phyloP scores from a whole-genome alignment of 2,797 vertebrate species.

The Danio albolineatus region DNA sequence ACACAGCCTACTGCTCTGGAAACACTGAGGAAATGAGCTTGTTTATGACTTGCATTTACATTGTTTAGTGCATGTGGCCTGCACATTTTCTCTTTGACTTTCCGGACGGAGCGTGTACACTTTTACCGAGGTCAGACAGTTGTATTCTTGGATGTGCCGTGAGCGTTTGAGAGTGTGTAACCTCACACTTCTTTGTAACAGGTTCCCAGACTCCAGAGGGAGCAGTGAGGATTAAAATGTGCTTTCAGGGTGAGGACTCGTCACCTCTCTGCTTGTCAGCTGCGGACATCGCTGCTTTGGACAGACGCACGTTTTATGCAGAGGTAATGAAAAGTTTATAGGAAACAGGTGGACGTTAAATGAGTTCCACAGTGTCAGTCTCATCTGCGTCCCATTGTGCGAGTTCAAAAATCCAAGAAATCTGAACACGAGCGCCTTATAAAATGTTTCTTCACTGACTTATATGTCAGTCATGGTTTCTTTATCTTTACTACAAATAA shows the following conservation, averaged over 20 bases:
- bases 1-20: slow-evolving; percentile 44
- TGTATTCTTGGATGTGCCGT: slow-evolving; percentile 10
- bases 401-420: slow-evolving; percentile 33
- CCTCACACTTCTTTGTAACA: slow-evolving; percentile 35
- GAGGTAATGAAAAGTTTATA: slow-evolving; percentile 58
- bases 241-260: slow-evolving; percentile 8
- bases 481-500: background rate
- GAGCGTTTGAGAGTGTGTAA: slow-evolving; percentile 23
- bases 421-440: slow-evolving; percentile 20
- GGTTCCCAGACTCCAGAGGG: slow-evolving; percentile 30
- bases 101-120: slow-evolving; percentile 13
- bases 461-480: background rate
- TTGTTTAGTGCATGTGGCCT: slow-evolving; percentile 56
- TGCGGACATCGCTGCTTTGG: slow-evolving; percentile 32
- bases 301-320: slow-evolving; percentile 44
- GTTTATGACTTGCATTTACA: slow-evolving; percentile 40
- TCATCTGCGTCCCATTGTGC: slow-evolving; percentile 33
- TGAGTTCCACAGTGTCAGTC: slow-evolving; percentile 32
- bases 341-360: slow-evolving; percentile 56
- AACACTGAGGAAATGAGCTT: slow-evolving; percentile 50
- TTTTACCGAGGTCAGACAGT: slow-evolving; percentile 12
- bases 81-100: slow-evolving; percentile 48
- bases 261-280: slow-evolving; percentile 34
- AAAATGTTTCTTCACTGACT: slow-evolving; percentile 19
- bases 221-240: slow-evolving; percentile 25